Evolutionary conservation across 1,140 invertebrate species (phyloP).

Genomic region (Anastatus disparis): DNA sequence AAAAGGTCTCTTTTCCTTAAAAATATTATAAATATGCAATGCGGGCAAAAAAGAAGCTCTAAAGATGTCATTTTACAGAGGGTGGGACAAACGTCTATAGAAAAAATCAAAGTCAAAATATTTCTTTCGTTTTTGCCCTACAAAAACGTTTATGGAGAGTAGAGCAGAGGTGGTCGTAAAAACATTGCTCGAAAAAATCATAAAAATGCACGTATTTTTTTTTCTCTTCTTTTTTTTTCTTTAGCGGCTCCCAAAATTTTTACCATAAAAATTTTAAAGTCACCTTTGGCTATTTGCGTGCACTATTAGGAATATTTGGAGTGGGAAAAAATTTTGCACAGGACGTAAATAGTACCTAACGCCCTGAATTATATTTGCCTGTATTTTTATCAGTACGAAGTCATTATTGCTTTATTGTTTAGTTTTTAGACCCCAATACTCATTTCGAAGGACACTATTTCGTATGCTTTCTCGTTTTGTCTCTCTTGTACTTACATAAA

Average conservation of each 20-base stretch:
- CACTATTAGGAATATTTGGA: no score
- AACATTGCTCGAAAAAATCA: conserved; percentile 50
- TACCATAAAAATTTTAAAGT: conserved; percentile 50
- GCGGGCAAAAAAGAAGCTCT: conserved; percentile 26
- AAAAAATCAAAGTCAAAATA: conserved; percentile 48
- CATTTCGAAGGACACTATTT: conserved; percentile 50
- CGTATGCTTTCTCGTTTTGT: background rate
- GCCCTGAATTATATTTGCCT: conserved; percentile 56
- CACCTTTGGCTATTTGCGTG: no score
- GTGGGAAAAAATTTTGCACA: no score
- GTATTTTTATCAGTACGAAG: conserved; percentile 52
- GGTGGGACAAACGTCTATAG: conserved; percentile 38
- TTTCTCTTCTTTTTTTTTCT: no score
- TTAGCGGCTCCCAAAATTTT: conserved; percentile 43
- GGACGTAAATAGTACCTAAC: background rate
- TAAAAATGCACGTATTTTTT: conserved; percentile 50
- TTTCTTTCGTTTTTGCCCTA: conserved; percentile 39
- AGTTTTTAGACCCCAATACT: conserved; percentile 36
- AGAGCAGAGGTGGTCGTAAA: conserved; percentile 46
- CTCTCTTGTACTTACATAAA: background rate
- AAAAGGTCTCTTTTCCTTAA: conserved; percentile 53
- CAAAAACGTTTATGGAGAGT: conserved; percentile 53
- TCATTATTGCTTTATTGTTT: conserved; percentile 60
- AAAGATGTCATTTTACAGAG: background rate
- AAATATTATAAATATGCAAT: no score